Evolutionary conservation across 2,797 vertebrate species (phyloP), one percentile per base, ranked within the genome.

Genomic region (Furcifer pardalis): DNA sequence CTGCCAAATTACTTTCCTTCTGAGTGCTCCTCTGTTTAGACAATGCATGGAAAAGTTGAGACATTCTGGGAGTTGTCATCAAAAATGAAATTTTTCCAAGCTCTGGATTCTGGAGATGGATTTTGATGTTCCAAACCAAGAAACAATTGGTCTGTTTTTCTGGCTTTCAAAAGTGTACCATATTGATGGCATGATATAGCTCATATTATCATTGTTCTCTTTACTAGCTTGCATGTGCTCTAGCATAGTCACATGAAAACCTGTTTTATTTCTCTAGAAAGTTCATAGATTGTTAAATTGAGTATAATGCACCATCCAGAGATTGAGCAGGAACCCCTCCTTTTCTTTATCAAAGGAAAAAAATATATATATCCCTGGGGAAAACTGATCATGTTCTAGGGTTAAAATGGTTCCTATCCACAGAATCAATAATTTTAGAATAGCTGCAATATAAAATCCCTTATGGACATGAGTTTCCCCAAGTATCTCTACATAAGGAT

Each of bases 191-290:
- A 42, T 72, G 49, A 27, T 30, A 60, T 71, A 71, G 42, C n/a
- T n/a, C n/a, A 40, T 25, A 65, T 37, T 52, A 12, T 37, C 35
- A 30, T 75, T 83, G 27, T 49, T 83, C 10, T 69, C 27, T 40
- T 59, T 59, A 52, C 35, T 56, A 40, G 69, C 65, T 40, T 69
- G 69, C 0, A 0, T 69, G 90, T 88, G 65, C 35, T 89, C 89
- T 62, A 81, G 56, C 1, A 8, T 49, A 88, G 88, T 56, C 83
- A 87, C 8, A 78, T 77, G 87, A 87, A 74, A 62, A 52, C 17
- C 44, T 89, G 37, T 32, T 89, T 83, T 85, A 69, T 80, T 92
- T 85, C 68, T 73, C 25, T 73, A 79, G 42, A 56, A 77, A 5
- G 60, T 63, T 85, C 89, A 87, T 78, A 83, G 60, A 86, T 81